Percentiles rank a stretch among this genome's conserved stretches.
Conservation (phyloP, 1,140 invertebrate genomes). For the Bilobella aurantiaca region DNA sequence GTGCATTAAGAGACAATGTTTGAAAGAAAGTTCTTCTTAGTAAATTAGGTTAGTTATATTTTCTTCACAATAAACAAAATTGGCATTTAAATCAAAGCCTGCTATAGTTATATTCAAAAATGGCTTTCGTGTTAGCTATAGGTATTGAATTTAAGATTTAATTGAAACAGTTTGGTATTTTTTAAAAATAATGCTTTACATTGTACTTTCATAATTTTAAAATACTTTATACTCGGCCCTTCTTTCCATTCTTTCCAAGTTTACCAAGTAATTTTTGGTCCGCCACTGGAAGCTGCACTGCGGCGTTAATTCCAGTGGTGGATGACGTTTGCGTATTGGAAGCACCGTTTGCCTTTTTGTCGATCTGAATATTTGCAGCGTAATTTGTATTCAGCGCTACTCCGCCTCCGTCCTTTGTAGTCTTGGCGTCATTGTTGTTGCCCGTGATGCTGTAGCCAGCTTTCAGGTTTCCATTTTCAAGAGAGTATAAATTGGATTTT, state of each 20-base stretch:
- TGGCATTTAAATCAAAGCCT: too few relatives aligned
- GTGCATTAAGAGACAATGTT: too few relatives aligned
- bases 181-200: too few relatives aligned
- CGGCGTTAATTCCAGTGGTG: slow-evolving; percentile 9
- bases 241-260: not conserved
- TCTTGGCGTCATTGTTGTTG: not conserved
- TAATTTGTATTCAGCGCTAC: not conserved
- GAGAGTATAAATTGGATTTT: not conserved
- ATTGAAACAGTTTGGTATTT: too few relatives aligned
- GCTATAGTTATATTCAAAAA: too few relatives aligned
- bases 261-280: not conserved
- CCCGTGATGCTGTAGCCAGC: not conserved
- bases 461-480: not conserved
- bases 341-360: not conserved
- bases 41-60: too few relatives aligned
- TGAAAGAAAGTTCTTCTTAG: too few relatives aligned
- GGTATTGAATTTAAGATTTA: too few relatives aligned
- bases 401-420: not conserved
- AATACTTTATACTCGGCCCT: not conserved
- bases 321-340: not conserved
- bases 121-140: too few relatives aligned
- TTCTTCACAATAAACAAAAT: too few relatives aligned
- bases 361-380: not conserved
- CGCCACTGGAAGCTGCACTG: not conserved
- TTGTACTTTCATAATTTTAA: not conserved